Conservation (phyloP, 64 coral and sea anemone species). For the Stichodactyla mertensii region DNA sequence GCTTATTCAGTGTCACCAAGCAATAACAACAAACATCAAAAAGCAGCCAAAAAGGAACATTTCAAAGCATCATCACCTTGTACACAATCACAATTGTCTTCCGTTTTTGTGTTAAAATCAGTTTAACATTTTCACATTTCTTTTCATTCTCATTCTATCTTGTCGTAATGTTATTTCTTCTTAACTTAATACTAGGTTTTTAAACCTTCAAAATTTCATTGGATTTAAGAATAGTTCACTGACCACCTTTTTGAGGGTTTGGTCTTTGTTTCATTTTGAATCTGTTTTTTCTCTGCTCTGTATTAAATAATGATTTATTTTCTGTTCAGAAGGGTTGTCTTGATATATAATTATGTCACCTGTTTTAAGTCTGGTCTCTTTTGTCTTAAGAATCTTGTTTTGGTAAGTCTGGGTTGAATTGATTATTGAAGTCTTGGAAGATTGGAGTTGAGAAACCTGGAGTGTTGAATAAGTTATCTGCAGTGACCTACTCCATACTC, state of each 20-base stretch:
- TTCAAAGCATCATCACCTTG: background rate
- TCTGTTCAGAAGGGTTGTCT: background rate
- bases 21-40: background rate
- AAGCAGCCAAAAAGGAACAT: background rate
- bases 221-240: background rate
- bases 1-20: background rate
- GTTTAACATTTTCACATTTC: background rate
- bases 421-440: background rate
- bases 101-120: background rate
- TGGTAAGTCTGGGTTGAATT: background rate
- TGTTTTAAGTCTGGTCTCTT: background rate
- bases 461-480: constrained; percentile 19
- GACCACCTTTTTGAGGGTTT: background rate
- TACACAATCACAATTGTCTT: background rate
- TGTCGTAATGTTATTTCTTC: background rate
- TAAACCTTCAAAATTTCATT: background rate
- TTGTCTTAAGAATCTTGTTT: no score
- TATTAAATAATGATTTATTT: constrained; percentile 25
- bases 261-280: background rate
- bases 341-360: background rate
- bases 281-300: background rate
- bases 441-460: background rate
- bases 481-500: constrained; percentile 42
- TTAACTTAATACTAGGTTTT: constrained; percentile 20
- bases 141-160: background rate